Conservation (phyloP, 1,140 invertebrate genomes). For the Sycobia sp. region DNA sequence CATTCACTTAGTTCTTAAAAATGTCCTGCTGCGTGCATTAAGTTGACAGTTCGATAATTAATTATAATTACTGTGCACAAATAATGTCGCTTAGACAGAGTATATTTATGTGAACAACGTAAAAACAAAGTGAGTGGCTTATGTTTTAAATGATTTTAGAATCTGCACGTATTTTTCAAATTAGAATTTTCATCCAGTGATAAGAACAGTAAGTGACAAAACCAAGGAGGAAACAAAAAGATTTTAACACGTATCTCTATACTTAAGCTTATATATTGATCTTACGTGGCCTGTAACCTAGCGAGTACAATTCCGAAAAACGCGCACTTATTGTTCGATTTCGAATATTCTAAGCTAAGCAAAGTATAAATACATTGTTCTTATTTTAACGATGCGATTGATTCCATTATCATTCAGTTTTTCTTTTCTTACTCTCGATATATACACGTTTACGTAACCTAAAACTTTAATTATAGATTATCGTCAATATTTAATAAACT, state of each 20-base stretch:
- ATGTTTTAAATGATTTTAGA: neutral
- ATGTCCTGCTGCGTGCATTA: too few relatives aligned
- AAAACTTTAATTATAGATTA: conserved; percentile 29
- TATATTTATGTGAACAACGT: conserved; percentile 3
- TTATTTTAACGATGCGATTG: neutral
- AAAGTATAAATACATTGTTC: conserved; percentile 1
- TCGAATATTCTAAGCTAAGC: neutral
- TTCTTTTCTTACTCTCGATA: neutral
- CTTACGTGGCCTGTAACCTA: conserved; percentile 16
- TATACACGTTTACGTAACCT: conserved; percentile 32
- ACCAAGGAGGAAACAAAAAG: neutral
- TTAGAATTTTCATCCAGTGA: neutral
- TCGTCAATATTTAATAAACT: conserved; percentile 8
- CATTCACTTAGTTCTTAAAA: too few relatives aligned
- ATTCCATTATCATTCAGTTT: conserved; percentile 14
- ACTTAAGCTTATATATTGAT: neutral
- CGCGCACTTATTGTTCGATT: neutral
- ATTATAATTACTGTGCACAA: conserved; percentile 7
- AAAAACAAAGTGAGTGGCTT: neutral
- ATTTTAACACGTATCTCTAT: conserved; percentile 1
- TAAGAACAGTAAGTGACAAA: neutral
- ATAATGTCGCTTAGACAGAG: neutral
- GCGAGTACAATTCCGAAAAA: neutral
- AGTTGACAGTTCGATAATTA: conserved; percentile 27
- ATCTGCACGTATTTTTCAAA: neutral